Base-by-base conservation (phyloP, 30 jellyfish, hydroid and myxozoan genomes). In the Thelohanellus kitauei region DNA sequence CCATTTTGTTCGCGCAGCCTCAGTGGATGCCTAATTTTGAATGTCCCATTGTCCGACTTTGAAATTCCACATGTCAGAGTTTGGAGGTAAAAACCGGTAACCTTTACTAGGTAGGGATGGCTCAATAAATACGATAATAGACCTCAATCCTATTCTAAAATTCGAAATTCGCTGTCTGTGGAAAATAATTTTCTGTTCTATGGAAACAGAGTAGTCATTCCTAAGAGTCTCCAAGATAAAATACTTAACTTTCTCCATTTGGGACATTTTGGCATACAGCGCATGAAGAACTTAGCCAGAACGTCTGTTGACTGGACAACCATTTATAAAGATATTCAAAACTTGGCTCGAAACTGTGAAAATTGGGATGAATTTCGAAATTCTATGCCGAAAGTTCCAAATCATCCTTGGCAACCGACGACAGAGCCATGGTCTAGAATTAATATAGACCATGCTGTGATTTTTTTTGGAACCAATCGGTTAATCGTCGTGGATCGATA, bases 241-340 rank as follows among this genome's bases (percentile, higher is more conserved):
- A n/a, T 29, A 29, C n/a, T 29, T 9, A 9, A 10, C 38, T 9
- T 9, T 9, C n/a, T 51, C 22, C 60, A 51, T 17, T 19, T 51
- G 2, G 63, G 65, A 14, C 65, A 51, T 22, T 8, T 38, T 2
- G 64, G 60, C 15, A 51, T 51, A 32, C 51, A 51, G 61, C 42
- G 50, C 4, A 51, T 40, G 44, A 51, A 40, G 24, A 18, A 38
- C 21, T 43, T 51, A 20, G 65, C 65, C 9, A 11, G 53, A 40
- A 3, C 65, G 29, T 45, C 65, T 2, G 60, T 51, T 8, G 22
- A 51, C 64, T 51, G 60, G 65, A 46, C 51, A 9, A 19, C 22
- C 5, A 38, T 51, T 18, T 32, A 51, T 31, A 22, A 41, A 2
- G 31, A 37, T 38, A 51, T 41, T 13, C 21, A n/a, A 47, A 37